Percentiles rank a stretch among this genome's conserved stretches.
Evolutionary conservation across 2,888 invertebrate genomes (phyloP).

Genomic region (Lepeophtheirus nordmannii): DNA sequence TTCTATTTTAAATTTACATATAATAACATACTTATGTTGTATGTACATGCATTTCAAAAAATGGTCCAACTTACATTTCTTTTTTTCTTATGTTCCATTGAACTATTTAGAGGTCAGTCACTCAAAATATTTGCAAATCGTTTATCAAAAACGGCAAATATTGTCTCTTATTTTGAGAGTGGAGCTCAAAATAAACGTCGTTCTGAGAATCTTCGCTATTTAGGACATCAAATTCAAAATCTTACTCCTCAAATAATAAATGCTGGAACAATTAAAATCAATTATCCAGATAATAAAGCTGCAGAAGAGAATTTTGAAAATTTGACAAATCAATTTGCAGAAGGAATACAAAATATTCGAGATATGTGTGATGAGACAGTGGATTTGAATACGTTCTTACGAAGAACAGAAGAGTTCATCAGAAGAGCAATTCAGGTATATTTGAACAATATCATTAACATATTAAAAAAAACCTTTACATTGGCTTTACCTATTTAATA

Average conservation of each 20-base stretch:
- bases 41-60: too few species aligned
- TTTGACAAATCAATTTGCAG: conserved; percentile 76
- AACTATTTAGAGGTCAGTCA: conserved; percentile 46
- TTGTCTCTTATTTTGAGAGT: conserved; percentile 82
- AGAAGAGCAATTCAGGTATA: conserved; percentile 5
- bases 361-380: conserved; percentile 41
- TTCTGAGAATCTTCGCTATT: neutral
- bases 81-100: too few species aligned
- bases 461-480: too few species aligned
- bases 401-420: conserved; percentile 16
- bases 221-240: conserved; percentile 55
- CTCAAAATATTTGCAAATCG: conserved; percentile 69
- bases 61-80: too few species aligned
- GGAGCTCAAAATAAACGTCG: conserved; percentile 48
- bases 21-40: too few species aligned
- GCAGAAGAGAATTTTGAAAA: conserved; percentile 96
- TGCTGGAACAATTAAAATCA: conserved; percentile 47
- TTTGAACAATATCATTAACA: neutral
- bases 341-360: conserved; percentile 70
- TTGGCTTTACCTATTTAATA: too few species aligned
- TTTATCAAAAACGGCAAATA: conserved; percentile 71
- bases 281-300: conserved; percentile 42
- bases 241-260: conserved; percentile 87
- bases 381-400: conserved; percentile 6
- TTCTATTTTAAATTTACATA: too few species aligned